phyloP scores from a whole-genome alignment of 1,140 invertebrate genomes.

The Calycopis cecrops region DNA sequence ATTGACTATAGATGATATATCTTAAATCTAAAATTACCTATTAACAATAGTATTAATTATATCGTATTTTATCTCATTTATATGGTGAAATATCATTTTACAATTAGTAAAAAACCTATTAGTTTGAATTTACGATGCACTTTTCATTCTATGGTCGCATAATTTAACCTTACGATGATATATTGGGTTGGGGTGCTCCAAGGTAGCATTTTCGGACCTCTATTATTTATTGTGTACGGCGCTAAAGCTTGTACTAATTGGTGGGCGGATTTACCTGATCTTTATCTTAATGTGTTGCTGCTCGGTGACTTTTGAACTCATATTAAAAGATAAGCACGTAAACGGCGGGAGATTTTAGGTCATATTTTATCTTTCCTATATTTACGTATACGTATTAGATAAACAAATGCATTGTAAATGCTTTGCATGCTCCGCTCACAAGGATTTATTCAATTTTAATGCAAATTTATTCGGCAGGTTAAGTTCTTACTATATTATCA shows the following conservation, averaged over 20 bases:
- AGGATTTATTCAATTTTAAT: background rate
- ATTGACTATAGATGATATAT: background rate
- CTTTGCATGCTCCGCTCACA: background rate
- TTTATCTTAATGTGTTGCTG: constrained; percentile 23
- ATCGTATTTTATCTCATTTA: constrained; percentile 1
- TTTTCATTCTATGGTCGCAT: constrained; percentile 20
- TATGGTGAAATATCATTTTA: constrained; percentile 33
- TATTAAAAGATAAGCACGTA: constrained; percentile 11
- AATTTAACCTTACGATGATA: constrained; percentile 30
- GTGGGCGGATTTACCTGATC: constrained; percentile 21
- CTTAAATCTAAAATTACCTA: constrained; percentile 1
- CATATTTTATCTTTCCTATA: no score
- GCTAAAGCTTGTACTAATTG: constrained; percentile 21
- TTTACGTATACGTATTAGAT: no score
- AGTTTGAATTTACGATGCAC: constrained; percentile 33
- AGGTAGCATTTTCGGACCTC: constrained; percentile 24
- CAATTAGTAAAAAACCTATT: constrained; percentile 27
- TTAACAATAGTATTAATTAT: constrained; percentile 8
- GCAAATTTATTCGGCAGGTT: background rate
- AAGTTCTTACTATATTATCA: background rate
- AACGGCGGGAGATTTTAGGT: no score
- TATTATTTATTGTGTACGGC: constrained; percentile 24
- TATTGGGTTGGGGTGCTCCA: constrained; percentile 28
- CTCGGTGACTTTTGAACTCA: constrained; percentile 15
- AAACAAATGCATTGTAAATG: background rate